Evolutionary conservation across 2,113 vertebrate genomes (phyloP), one percentile per base, ranked within the genome.

Genomic region (Pseudorasbora parva): DNA sequence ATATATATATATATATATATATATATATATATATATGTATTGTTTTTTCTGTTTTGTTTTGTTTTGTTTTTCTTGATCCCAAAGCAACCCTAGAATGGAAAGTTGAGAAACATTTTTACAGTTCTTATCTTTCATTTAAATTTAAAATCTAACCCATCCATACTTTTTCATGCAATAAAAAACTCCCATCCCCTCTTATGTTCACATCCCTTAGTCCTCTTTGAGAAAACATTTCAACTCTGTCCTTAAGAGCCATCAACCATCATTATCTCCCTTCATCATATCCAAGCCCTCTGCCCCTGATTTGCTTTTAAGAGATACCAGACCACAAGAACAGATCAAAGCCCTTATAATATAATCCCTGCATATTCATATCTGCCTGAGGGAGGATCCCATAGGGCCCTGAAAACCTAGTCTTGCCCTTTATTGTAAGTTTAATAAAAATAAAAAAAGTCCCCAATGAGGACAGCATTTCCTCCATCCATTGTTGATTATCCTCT

Each of bases 291-390:
- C 27, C 25, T 69, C 64, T 81, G 78, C 64, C 21, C 30, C 8
- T 81, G 64, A 69, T 69, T 81, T 81, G 64, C 64, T 81, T 81
- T 81, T 56, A 81, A 81, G 64, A 81, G 64, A 81, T 37, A 54
- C 27, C 74, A 77, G 74, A 77, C 49, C 54, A 57, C 51, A 77
- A 57, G 21, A 57, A 57, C 62, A 41, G 78, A 69, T 69, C 78
- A 81, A 81, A 81, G 64, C 64, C 5, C 41, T 69, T 37, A 56
- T 69, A 81, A 69, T 81, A 68, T 81, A 81, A 56, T 25, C 45
- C 27, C 21, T 69, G 78, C 64, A 81, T 81, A 69, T 81, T 69
- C 47, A 81, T 81, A 41, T 81, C 12, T 69, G 64, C 47, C 64
- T 41, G 19, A 54, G 47, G 64, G 49, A 3, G 17, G 14, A 27